Conservation (phyloP, 2,113 vertebrate species). For the Stictonetta naevosa region DNA sequence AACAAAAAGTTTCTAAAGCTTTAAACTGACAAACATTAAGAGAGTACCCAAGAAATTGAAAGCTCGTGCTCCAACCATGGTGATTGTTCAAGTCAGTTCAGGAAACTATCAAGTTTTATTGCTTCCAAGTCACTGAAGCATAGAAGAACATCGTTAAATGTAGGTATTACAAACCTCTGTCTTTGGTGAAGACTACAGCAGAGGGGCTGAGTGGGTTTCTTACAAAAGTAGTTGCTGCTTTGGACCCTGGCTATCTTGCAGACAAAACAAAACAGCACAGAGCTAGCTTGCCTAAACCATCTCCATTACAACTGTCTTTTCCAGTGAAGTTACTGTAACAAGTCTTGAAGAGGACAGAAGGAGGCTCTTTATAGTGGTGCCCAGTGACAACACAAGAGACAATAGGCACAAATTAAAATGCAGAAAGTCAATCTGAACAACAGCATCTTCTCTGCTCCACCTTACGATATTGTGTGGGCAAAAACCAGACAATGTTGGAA, state of each 20-base stretch:
- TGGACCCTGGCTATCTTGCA: neutral
- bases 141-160: neutral
- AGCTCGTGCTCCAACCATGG: neutral
- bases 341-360: neutral
- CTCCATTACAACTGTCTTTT: neutral
- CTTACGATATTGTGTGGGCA: neutral
- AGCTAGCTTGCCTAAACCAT: neutral
- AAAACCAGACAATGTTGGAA: neutral
- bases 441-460: neutral
- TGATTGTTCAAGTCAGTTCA: conserved; percentile 20
- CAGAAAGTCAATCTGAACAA: neutral
- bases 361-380: neutral
- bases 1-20: conserved; percentile 45
- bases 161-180: neutral
- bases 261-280: neutral
- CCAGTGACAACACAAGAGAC: neutral
- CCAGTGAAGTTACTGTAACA: neutral
- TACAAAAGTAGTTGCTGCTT: neutral
- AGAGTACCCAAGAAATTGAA: conserved; percentile 48
- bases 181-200: neutral
- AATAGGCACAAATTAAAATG: neutral
- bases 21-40: conserved; percentile 51
- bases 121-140: conserved; percentile 14
- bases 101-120: conserved; percentile 34
- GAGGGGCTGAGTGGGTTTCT: neutral